phyloP scores from a whole-genome alignment of 1,140 invertebrate species.

The Drosophila ficusphila region DNA sequence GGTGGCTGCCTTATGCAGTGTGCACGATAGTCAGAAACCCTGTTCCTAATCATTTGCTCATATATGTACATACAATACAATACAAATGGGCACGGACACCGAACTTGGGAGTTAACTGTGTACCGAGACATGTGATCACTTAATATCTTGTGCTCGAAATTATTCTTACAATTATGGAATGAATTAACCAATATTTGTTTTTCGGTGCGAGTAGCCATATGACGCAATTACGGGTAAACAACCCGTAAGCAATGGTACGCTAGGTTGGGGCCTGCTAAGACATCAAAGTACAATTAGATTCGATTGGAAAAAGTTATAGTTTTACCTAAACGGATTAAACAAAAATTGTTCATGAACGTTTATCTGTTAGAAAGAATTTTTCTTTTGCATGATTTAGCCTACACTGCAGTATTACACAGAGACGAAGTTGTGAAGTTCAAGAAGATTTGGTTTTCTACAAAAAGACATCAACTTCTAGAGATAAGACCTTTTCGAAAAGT shows the following conservation, averaged over 20 bases:
- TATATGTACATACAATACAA: constrained; percentile 44
- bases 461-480: constrained; percentile 13
- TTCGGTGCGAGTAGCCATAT: constrained; percentile 8
- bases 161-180: constrained; percentile 70
- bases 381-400: constrained; percentile 35
- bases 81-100: constrained; percentile 13
- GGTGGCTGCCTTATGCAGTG: constrained; percentile 1
- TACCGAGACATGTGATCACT: constrained; percentile 22
- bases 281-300: constrained; percentile 36
- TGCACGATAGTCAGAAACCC: constrained; percentile 10
- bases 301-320: constrained; percentile 6
- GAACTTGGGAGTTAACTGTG: constrained; percentile 6
- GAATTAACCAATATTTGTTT: constrained; percentile 58
- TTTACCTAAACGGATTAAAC: constrained; percentile 12
- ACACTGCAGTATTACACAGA: constrained; percentile 41
- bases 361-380: constrained; percentile 25
- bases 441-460: constrained; percentile 25
- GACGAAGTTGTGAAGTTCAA: constrained; percentile 11
- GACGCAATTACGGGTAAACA: constrained; percentile 12
- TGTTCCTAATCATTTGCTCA: constrained; percentile 26
- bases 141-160: constrained; percentile 49
- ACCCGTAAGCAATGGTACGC: constrained; percentile 25
- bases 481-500: constrained; percentile 4
- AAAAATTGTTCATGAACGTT: constrained; percentile 14
- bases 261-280: constrained; percentile 1